Percentiles rank a stretch among this genome's conserved stretches.
Evolutionary conservation across 92 coral and sea anemone genomes (phyloP).

Genomic region (Porites divaricata): DNA sequence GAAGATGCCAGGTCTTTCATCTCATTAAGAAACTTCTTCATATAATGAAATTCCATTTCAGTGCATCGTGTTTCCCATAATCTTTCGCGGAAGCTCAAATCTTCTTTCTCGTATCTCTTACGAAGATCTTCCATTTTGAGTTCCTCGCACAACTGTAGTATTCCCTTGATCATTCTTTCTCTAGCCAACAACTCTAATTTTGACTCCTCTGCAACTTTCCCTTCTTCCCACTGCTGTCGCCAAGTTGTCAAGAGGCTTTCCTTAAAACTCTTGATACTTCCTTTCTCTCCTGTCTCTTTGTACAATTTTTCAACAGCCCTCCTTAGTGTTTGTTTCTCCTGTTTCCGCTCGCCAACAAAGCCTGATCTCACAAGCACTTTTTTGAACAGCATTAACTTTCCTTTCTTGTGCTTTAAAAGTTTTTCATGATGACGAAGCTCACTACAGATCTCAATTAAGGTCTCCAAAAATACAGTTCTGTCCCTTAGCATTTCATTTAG

Average conservation of each 20-base stretch:
- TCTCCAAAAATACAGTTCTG: neutral
- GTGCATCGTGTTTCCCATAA: neutral
- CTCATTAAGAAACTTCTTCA: neutral
- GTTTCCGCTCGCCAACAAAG: neutral
- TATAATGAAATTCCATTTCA: neutral
- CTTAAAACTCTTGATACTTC: neutral
- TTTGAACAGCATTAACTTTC: neutral
- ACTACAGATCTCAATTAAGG: neutral
- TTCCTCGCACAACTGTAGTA: too few species aligned
- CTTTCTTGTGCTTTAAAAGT: neutral
- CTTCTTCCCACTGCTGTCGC: conserved; percentile 3
- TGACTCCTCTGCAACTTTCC: neutral
- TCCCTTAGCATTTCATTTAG: neutral
- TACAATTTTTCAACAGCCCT: neutral
- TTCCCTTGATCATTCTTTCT: conserved; percentile 4
- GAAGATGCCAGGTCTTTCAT: neutral
- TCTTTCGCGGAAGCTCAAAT: neutral
- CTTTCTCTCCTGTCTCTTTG: neutral
- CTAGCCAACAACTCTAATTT: neutral
- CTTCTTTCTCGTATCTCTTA: too few species aligned
- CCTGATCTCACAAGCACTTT: neutral
- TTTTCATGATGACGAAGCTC: neutral
- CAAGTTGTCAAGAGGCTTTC: neutral
- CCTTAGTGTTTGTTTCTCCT: neutral
- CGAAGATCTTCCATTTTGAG: too few species aligned